Base-by-base conservation (phyloP, 1,140 invertebrate species). In the Fragariocoptes setiger region DNA sequence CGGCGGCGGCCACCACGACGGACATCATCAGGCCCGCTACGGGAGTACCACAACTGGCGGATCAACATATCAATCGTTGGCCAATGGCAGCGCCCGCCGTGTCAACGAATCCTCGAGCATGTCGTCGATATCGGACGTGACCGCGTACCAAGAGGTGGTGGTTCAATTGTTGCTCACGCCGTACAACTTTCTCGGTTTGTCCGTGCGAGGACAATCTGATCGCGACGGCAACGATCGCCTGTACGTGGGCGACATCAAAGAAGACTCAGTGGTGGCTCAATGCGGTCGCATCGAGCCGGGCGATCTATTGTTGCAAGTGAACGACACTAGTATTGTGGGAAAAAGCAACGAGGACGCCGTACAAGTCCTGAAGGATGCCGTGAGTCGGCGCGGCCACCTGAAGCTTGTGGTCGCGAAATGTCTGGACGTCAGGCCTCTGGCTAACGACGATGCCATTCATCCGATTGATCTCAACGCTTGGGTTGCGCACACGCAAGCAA, bases 221-320 rank as follows among this genome's bases (percentile, higher is more conserved):
- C 75, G 76, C 57, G 73, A 76, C 41, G 75, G 78, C 42, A 70
- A 83, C 63, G 75, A 76, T 51, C 76, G 80, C 8, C 97, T 99
- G 50, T 97, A 97, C 60, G 90, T 99, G 35, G 88, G 88, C 13
- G 92, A 83, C 44, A 95, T 99, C 42, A 97, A 97, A 86, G 95
- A 95, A 63, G 86, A 83, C 37, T 90, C 92, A 50, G 92, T 90
- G 18, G 85, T 92, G 22, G 83, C 82, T 21, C 58, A 88, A 49
- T 85, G 92, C 56, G 85, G 83, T 15, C 35, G 66, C 70, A 66
- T 66, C 63, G 82, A 94, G 60, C 82, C 83, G 15, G 85, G 85
- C 16, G 86, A 92, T 57, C 92, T 92, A 85, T 88, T 92, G 54
- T 63, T 94, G 46, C 83, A 94, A 68, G 80, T 86, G 5, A 92